Evolutionary conservation across 1,140 invertebrate species (phyloP), one percentile per base, ranked within the genome.

Genomic region (Ceratina australensis): DNA sequence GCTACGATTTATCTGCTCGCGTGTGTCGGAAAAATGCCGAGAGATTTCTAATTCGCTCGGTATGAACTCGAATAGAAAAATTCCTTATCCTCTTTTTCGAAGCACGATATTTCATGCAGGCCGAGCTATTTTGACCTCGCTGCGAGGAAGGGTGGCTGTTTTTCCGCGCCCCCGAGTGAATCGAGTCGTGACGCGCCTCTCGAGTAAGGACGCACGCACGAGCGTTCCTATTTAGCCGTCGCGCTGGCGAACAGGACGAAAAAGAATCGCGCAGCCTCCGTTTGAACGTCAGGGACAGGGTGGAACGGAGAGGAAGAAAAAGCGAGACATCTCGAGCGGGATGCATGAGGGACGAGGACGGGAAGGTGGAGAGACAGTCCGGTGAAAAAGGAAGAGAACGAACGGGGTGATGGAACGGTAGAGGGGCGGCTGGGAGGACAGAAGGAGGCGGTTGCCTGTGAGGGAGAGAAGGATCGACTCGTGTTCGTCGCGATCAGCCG

Each of bases 201-300:
- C 67, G 52, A 69, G 28, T 56, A 28, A 28, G 26, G 50, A 56
- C 52, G 26, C 52, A 69, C 67, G 67, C 52, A 56, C 52, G 8
- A 18, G 49, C 65, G 65, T 56, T 42, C 52, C 28, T 59, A 24
- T 12, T 7, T 71, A 71, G 68, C 52, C 33, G 28, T 47, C 33
- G 15, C 7, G n/a, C 28, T 13, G 47, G 61, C 4, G 15, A 56
- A 2, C 33, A 54, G 16, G 22, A 66, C 24, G 26, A 64, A 42
- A 47, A 71, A 59, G 54, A 57, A 16, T 10, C 33, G 33, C 3
- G 16, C 7, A 42, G 28, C 20, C 33, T 47, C 68, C 68, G 68
- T 69, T 69, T 28, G 67, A 69, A 18, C 50, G n/a, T 69, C 50
- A 28, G 26, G 28, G 67, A 69, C 67, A 54, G 22, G 49, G 65